Conservation (phyloP, 2,797 vertebrate genomes). For the Clarias pachynema region DNA sequence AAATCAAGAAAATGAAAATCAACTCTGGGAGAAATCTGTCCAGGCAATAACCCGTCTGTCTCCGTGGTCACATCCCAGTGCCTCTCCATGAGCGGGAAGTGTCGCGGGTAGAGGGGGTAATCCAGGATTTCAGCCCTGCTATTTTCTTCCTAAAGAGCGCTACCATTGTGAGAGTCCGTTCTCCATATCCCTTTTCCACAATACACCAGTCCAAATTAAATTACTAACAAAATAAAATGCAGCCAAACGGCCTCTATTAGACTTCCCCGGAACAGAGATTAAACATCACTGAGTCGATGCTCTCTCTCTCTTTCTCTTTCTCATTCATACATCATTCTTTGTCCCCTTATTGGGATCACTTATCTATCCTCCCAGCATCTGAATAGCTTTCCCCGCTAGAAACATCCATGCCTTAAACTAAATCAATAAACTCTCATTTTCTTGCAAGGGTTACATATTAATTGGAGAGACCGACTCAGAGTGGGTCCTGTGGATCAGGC, state of each 20-base stretch:
- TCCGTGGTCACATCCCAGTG: constrained; percentile 59
- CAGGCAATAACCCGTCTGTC: constrained; percentile 60
- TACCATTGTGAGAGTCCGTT: constrained; percentile 78
- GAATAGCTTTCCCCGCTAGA: constrained; percentile 84
- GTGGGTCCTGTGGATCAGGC: constrained; percentile 55
- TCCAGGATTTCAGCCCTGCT: constrained; percentile 52
- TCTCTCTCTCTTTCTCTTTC: constrained; percentile 66
- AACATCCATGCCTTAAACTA: constrained; percentile 85
- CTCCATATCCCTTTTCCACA: constrained; percentile 62
- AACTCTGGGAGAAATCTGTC: constrained; percentile 58
- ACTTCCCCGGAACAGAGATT: constrained; percentile 83
- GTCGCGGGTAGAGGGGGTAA: constrained; percentile 55
- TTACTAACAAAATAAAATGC: constrained; percentile 80
- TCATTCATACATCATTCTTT: constrained; percentile 76
- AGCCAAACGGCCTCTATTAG: constrained; percentile 69
- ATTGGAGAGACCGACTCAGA: constrained; percentile 82
- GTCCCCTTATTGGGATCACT: constrained; percentile 87
- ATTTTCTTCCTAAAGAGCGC: constrained; percentile 40
- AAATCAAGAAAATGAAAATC: constrained; percentile 64
- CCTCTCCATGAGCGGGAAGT: constrained; percentile 61
- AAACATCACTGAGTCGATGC: constrained; percentile 82
- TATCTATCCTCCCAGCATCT: constrained; percentile 82
- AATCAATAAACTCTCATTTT: constrained; percentile 94
- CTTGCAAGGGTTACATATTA: constrained; percentile 92
- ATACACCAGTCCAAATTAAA: constrained; percentile 77